Base-by-base conservation (phyloP, 2,113 vertebrate species). In the Amphiprion ocellaris region DNA sequence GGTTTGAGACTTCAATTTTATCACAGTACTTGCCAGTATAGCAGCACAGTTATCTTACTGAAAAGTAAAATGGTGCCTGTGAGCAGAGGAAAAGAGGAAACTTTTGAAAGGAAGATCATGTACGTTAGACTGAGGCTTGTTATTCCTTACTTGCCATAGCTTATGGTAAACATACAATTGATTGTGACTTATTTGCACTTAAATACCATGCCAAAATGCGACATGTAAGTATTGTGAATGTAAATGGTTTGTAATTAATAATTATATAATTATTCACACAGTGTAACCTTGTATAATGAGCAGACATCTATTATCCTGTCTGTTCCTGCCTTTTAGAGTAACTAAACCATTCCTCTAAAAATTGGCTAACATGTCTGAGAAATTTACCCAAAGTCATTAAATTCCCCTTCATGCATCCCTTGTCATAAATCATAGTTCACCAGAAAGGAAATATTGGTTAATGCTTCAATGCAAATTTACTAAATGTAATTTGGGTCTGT, bases 241-340 rank as follows among this genome's bases (percentile, higher is more conserved):
- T 82, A 83, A 83, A 79, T 47, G 30, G 30, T 39, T 21, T 23
- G 26, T 28, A 68, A 76, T 77, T 54, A 67, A 49, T 75, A 68
- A 75, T 19, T 2, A 10, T 19, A 69, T 83, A 65, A 81, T 79
- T 68, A 89, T 88, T 84, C 83, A 87, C 19, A 79, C 19, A 77
- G 16, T 55, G 52, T 73, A 54, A 24, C 49, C 55, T 1, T 64
- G 44, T 75, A 9, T 74, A 46, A 14, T 44, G 12, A 15, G 4
- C 41, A 14, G 41, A 44, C 59, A 81, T 79, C 19, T 33, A 61
- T 70, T 21, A 23, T 64, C 10, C 46, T 65, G 44, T 69, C 17
- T 71, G 26, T 24, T 39, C 17, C 55, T 37, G 61, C 30, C 7
- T 8, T 33, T 33, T 33, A 30, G 65, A 61, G 44, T 62, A 17